Base-by-base conservation (phyloP, 2,888 invertebrate species). In the Nudaria mundana region DNA sequence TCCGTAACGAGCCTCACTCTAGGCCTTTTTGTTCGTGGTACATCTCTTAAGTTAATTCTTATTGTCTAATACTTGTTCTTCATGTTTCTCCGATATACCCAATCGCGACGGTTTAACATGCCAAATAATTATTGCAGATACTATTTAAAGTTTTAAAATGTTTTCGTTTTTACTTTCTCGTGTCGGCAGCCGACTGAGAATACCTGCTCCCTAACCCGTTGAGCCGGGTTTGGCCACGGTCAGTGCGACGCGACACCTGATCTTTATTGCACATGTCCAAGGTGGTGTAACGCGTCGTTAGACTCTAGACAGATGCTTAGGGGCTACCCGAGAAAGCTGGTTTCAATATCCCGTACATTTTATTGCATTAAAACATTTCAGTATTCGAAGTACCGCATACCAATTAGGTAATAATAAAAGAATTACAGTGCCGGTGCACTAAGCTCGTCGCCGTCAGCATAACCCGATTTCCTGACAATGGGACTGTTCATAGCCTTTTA, bases 161-260 rank as follows among this genome's bases (percentile, higher is more conserved):
- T 69, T 66, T 64, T 49, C 47, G 62, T 59, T 70, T 81, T 77
- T 79, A 80, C 72, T 76, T 76, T 77, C 68, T 65, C 44, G 53
- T 58, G 66, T 56, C 55, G 56, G 40, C 54, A 51, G 51, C 43
- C 63, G 48, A 54, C 48, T 43, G 48, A 52, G 58, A 41, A 63
- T 65, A 66, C 69, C 68, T 68, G 71, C 71, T 74, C 67, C 53
- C 51, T 29, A 78, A 84, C 83, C 70, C 70, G 83, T 85, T 75
- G 59, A 58, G 67, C 62, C 62, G 63, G 71, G 75, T 73, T 78
- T 76, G 79, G 52, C 77, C 77, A 73, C 83, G 82, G 85, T 78
- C 82, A 80, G 75, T 73, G 72, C 77, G 82, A 79, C 78, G 67
- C 72, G 86, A 86, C 86, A 87, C 84, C 86, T 86, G 87, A 87